Evolutionary conservation across 2,113 vertebrate genomes (phyloP).

Genomic region (Gobius niger): DNA sequence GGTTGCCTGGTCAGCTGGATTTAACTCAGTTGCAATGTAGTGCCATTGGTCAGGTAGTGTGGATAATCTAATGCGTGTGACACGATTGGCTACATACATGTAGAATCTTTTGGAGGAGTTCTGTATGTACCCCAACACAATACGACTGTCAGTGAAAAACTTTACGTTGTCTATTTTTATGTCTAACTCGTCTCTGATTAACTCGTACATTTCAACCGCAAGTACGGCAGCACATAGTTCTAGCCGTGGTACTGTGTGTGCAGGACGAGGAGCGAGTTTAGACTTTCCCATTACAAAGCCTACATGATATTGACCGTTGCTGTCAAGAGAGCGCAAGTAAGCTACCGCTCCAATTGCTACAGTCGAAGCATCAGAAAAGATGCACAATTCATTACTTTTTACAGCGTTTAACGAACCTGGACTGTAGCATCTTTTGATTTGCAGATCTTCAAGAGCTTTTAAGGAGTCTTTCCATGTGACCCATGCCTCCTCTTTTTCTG

Average conservation of each 20-base stretch:
- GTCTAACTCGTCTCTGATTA: not conserved
- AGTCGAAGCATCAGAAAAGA: not conserved
- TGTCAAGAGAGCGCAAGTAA: not conserved
- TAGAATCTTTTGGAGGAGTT: not conserved
- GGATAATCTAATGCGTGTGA: not conserved
- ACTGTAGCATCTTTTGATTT: not conserved
- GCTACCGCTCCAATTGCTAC: not conserved
- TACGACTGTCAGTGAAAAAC: not conserved
- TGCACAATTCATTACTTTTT: not conserved
- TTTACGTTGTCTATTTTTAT: no score
- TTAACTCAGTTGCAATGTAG: not conserved
- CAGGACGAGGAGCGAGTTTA: not conserved
- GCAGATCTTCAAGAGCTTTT: not conserved
- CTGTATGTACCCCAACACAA: not conserved
- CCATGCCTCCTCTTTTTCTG: not conserved
- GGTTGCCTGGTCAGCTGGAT: not conserved
- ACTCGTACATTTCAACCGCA: not conserved
- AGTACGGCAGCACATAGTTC: slow-evolving; percentile 1
- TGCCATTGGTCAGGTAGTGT: not conserved
- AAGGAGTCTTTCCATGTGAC: not conserved
- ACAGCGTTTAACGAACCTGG: not conserved
- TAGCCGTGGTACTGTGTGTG: not conserved
- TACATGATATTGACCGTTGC: not conserved
- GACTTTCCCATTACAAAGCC: no score
- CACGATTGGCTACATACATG: not conserved